These are phyloP conservation scores for Ephialtes manifestator DNA, from an alignment of 2,888 invertebrate genomes.

Conservation along the genomic window DNA sequence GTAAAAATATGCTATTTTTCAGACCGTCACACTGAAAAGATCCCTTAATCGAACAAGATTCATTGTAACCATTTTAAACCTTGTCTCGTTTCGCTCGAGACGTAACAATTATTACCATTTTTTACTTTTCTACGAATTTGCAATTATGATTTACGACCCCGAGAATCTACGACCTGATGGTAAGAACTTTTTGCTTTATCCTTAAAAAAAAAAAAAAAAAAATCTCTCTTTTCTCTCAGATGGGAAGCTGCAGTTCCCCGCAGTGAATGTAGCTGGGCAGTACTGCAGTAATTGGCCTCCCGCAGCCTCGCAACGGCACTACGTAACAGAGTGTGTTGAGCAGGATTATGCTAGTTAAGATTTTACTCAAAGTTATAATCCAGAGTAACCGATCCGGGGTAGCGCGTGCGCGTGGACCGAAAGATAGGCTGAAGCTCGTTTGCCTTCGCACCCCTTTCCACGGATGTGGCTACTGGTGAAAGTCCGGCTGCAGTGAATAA, in stretches of 20 bases:
- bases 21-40: no score
- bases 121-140: not conserved
- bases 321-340: constrained; percentile 27
- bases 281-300: constrained; percentile 74
- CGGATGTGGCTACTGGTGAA: constrained; percentile 32
- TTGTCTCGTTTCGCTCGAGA: no score
- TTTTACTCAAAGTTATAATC: constrained; percentile 70
- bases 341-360: constrained; percentile 77
- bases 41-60: no score
- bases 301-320: constrained; percentile 33
- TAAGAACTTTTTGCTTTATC: constrained; percentile 40
- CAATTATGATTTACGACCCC: not conserved
- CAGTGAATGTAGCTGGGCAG: constrained; percentile 34
- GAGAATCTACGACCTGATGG: constrained; percentile 22
- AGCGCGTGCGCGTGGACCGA: constrained; percentile 15
- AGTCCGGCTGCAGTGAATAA: constrained; percentile 30
- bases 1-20: no score
- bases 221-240: not conserved
- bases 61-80: no score
- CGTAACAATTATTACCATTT: not conserved
- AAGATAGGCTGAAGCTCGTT: constrained; percentile 3
- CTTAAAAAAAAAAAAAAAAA: not conserved
- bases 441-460: constrained; percentile 14
- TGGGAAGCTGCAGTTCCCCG: not conserved
- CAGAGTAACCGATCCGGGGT: constrained; percentile 54